Evolutionary conservation across 2,888 invertebrate species (phyloP), one percentile per base, ranked within the genome.

Genomic region (Archips crataeganus): DNA sequence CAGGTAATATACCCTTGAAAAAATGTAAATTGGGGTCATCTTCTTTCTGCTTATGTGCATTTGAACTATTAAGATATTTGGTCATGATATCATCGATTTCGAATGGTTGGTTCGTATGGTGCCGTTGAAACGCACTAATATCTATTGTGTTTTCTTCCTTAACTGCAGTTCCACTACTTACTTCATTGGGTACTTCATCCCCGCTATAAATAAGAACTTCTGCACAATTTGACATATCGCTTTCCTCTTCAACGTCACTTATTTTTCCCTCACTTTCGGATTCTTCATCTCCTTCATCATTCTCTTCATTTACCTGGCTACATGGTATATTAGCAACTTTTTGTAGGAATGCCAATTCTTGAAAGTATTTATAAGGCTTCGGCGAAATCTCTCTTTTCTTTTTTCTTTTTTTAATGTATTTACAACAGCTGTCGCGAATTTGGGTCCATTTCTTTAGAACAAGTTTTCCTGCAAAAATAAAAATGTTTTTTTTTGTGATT

Each of bases 21-120:
- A 57, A 57, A 32, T 57, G 57, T 57, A 57, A 57, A 57, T 57
- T 57, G 11, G 57, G 57, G 11, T 57, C 57, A 57, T 57, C 32
- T 57, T 57, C 57, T 57, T 4, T 57, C 32, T 57, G 57, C 5
- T 23, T 57, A 32, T 1, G 11, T 57, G 32, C 32, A 57, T 32
- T 32, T 32, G 57, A 10, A 32, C 32, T 57, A 10, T 11, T 32
- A 11, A 57, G 57, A 32, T 32, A 57, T 23, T 57, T 57, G 1
- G 23, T 57, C 57, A 54, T 54, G 6, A 8, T 23, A 15, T 54
- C 23, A 23, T 54, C 15, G 15, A 57, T 32, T 32, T 11, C 57
- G 32, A 11, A 32, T 32, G 9, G 32, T 23, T 23, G 23, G 1
- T 23, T 23, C 23, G 23, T 23, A 23, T 23, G 23, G 10, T 57